Base-by-base conservation (phyloP, 2,113 vertebrate species). In the Phodopus roborovskii region DNA sequence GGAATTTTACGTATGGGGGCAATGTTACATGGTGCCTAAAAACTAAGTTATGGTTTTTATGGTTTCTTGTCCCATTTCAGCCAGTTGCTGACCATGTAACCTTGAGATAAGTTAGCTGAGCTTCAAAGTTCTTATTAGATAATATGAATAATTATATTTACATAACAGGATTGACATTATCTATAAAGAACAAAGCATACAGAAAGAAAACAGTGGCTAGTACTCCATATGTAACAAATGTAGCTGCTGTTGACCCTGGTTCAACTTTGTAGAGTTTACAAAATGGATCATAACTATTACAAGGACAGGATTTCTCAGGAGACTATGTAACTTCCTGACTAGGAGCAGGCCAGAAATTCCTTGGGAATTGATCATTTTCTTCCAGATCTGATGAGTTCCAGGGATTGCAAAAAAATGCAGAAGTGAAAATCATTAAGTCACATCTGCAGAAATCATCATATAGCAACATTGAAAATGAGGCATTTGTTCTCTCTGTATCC, bases 361-460 rank as follows among this genome's bases (percentile, higher is more conserved):
- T 91, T 95, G 96, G 96, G 95, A 96, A 97, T 73, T 85, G 19
- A 88, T 90, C 17, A 19, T 96, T 92, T 92, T 89, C 87, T 97
- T 97, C 91, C 95, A 97, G 53, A 91, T 79, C 91, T 77, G 68
- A 87, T 91, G 89, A 89, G 90, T 97, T 96, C 94, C 95, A 97
- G 86, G 74, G 84, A 83, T 96, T 94, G 71, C 0, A 94, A 95
- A 82, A 82, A 97, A 94, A 95, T 81, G 58, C 96, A 96, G 94
- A 97, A 96, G 93, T 68, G n/a, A 97, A 97, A 96, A 48, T 53
- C 95, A 97, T 96, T 84, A 96, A 95, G 74, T 96, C 64, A 26
- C 97, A 96, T 92, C 95, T 97, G 96, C 58, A 95, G 94, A 96
- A 89, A 53, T 77, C 79, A 93, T 97, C 83, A 70, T 66, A 77